A percentile compares a stretch with the other conserved stretches of the same genome.
These are phyloP conservation scores for Vulpes lagopus DNA, from an alignment of 2,113 vertebrate species.

Conservation along the genomic window DNA sequence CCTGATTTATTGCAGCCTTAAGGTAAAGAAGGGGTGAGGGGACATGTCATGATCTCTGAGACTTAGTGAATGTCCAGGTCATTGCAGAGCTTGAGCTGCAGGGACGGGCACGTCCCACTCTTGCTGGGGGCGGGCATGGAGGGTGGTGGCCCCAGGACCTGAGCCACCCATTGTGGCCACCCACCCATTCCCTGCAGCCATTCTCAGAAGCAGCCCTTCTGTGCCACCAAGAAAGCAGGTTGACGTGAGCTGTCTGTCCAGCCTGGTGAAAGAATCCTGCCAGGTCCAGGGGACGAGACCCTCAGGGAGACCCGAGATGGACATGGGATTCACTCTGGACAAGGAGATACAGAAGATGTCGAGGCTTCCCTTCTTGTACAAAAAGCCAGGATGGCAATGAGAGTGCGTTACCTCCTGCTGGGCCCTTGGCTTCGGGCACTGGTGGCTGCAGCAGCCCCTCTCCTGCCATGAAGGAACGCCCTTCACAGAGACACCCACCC, in stretches of 20 bases:
- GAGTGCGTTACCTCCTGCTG: rapidly evolving
- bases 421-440: not conserved
- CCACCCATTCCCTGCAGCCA: rapidly evolving
- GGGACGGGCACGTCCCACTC: not conserved
- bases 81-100: not conserved
- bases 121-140: too few relatives aligned
- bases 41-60: not conserved
- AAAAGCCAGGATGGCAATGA: not conserved
- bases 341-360: not conserved
- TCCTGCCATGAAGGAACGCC: rapidly evolving
- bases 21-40: not conserved
- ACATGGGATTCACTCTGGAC: not conserved
- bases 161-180: rapidly evolving
- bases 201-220: not conserved
- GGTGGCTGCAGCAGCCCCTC: rapidly evolving
- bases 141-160: too few relatives aligned
- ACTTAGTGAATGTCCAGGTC: not conserved
- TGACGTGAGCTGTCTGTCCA: not conserved
- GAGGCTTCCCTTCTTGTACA: too few relatives aligned
- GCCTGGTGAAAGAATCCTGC: not conserved
- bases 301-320: not conserved
- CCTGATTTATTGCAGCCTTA: not conserved
- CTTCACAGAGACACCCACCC: not conserved
- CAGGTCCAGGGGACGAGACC: rapidly evolving
- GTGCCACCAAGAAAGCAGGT: not conserved